Evolutionary conservation across 2,888 invertebrate genomes (phyloP), one percentile per base, ranked within the genome.

Genomic region (Heliconius ethilla): DNA sequence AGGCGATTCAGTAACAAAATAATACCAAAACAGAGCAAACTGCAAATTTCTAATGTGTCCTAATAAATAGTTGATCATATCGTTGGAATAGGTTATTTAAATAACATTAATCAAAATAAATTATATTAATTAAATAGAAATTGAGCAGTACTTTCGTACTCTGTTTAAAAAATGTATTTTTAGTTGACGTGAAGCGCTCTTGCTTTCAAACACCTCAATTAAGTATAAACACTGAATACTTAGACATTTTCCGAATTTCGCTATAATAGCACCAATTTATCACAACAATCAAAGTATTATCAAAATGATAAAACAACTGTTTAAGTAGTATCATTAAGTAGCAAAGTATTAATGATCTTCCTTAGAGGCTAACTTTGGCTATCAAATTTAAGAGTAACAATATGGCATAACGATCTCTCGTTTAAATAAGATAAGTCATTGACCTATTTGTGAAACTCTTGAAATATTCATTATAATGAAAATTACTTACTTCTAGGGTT

Each of bases 341-440:
- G 51, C 51, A 81, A 81, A 81, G 80, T 79, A 78, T 80, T 81
- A 82, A 82, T 78, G 70, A 81, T 73, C 74, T 83, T 83, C 72
- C 33, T 72, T 40, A 55, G 37, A 55, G 40, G 37, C 45, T 29
- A 78, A 78, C 75, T 78, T 78, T 33, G 59, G 59, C 70, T 67
- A 78, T 75, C 55, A 78, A 76, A 78, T 67, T 75, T 76, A 73
- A 75, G 66, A 72, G 75, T 72, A 72, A 75, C 75, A 78, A 75
- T 69, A 62, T 55, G 70, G 70, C 51, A 13, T 69, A 78, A 78
- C 62, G 74, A 70, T 63, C 33, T 29, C 70, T 70, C 78, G 40
- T 63, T 33, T 70, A 63, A 62, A 70, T 51, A 51, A 74, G 73
- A 74, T 55, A 55, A 59, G 55, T 55, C 55, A 72, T 59, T 72